phyloP scores from a whole-genome alignment of 2,113 vertebrate species.

The Campylomormyrus tamandua region DNA sequence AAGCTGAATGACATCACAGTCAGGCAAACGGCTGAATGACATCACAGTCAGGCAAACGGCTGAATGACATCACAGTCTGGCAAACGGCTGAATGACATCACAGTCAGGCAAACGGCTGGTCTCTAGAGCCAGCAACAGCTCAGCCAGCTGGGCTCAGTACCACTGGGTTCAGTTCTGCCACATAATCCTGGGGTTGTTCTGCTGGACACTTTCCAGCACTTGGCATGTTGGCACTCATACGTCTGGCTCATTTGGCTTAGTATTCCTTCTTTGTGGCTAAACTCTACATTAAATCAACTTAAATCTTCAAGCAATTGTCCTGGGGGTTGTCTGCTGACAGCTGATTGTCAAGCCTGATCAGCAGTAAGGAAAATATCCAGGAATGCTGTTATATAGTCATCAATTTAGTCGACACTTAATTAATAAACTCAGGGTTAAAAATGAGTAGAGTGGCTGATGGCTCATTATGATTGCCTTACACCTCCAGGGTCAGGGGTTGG shows the following conservation, averaged over 20 bases:
- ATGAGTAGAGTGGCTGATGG: not conserved
- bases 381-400: not conserved
- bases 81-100: not conserved
- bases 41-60: not conserved
- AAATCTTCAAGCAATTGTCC: not conserved
- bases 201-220: not conserved
- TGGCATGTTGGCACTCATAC: not conserved
- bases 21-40: too few species aligned
- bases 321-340: not conserved
- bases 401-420: not conserved
- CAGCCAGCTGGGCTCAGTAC: not conserved
- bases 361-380: not conserved
- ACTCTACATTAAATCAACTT: not conserved
- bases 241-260: not conserved
- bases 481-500: not conserved
- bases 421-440: not conserved
- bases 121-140: not conserved
- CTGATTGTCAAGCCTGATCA: not conserved
- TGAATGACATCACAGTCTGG: not conserved
- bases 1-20: not conserved
- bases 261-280: not conserved
- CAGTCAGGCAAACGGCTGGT: not conserved
- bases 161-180: not conserved
- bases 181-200: not conserved
- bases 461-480: not conserved